A percentile compares a stretch with the other conserved stretches of the same genome.
Conservation (phyloP, 2,888 invertebrate genomes). For the Ceramica pisi region DNA sequence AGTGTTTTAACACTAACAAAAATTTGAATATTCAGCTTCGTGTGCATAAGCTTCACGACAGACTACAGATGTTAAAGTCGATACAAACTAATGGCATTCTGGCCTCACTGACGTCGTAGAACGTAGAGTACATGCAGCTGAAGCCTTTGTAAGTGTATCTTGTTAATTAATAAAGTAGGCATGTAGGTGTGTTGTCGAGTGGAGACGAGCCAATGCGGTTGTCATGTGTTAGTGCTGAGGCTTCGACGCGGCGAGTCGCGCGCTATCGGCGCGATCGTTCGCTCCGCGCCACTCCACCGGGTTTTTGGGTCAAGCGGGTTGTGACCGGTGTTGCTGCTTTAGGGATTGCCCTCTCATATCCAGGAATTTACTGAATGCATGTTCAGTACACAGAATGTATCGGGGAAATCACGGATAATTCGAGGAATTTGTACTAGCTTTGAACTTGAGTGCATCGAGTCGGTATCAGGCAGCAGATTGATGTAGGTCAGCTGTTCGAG, state of each 20-base stretch:
- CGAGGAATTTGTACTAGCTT: conserved; percentile 17
- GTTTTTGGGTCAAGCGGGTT: conserved; percentile 88
- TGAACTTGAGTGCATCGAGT: conserved; percentile 17
- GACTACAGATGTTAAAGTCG: conserved; percentile 17
- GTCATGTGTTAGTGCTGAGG: conserved; percentile 54
- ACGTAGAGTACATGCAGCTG: conserved; percentile 21
- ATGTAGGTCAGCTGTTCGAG: conserved; percentile 35
- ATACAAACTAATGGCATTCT: conserved; percentile 50
- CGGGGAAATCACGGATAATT: conserved; percentile 18
- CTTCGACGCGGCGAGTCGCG: conserved; percentile 69
- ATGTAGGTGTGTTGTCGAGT: conserved; percentile 58
- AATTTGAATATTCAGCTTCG: background rate
- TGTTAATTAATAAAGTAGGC: conserved; percentile 60
- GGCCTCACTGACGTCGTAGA: conserved; percentile 9
- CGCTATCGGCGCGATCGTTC: conserved; percentile 85
- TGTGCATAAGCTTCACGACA: background rate
- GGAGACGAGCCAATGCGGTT: conserved; percentile 56
- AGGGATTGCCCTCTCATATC: conserved; percentile 71
- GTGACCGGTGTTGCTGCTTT: conserved; percentile 76
- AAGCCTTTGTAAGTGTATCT: conserved; percentile 53
- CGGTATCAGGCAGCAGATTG: background rate
- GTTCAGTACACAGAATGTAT: conserved; percentile 40
- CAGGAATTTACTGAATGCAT: conserved; percentile 74
- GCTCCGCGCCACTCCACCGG: conserved; percentile 74
- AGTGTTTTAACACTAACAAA: background rate